Base-by-base conservation (phyloP, 2,797 vertebrate species). In the Danio albolineatus region DNA sequence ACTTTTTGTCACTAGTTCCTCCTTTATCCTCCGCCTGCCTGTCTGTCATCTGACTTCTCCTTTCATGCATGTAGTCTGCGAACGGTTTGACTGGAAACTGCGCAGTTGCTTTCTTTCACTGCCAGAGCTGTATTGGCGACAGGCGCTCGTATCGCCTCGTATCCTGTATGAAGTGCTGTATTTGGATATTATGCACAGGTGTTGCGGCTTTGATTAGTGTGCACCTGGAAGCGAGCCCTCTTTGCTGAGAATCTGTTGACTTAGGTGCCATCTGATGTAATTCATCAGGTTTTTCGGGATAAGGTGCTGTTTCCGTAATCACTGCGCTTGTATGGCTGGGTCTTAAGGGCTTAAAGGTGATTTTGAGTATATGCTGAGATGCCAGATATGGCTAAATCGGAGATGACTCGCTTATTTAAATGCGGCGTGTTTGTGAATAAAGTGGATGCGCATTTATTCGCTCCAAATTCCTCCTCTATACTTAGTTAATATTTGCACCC, bases 81-180 rank as follows among this genome's bases (percentile, higher is more conserved):
- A 82, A 78, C 81, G 65, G 76, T 77, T 85, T 71, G 78, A 82
- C 80, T 80, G 64, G 66, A 61, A 83, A 81, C 82, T 76, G 75
- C 67, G 64, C 81, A 77, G 83, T 85, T 85, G 83, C 86, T 88
- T 85, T 84, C 80, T 86, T 48, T 82, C 62, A 43, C 53, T 46
- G 51, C 73, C 28, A 54, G 48, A 49, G 64, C 59, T 71, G 5
- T 57, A 36, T 69, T 54, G 72, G 28, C 69, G 61, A 48, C 56
- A 61, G 17, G 57, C 17, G n/a, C 67, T 46, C 38, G 13, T 21
- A 19, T 59, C 73, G 60, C 10, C 67, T 36, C 65, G 2, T 62
- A 67, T 64, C 43, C 70, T 75, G 46, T 78, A 44, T 83, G 80
- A 80, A 80, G 82, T 62, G 73, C 77, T 76, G 78, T 61, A 69